A percentile compares a stretch with the other conserved stretches of the same genome.
phyloP scores from a whole-genome alignment of 2,888 invertebrate genomes.

The Copidosoma aretas region DNA sequence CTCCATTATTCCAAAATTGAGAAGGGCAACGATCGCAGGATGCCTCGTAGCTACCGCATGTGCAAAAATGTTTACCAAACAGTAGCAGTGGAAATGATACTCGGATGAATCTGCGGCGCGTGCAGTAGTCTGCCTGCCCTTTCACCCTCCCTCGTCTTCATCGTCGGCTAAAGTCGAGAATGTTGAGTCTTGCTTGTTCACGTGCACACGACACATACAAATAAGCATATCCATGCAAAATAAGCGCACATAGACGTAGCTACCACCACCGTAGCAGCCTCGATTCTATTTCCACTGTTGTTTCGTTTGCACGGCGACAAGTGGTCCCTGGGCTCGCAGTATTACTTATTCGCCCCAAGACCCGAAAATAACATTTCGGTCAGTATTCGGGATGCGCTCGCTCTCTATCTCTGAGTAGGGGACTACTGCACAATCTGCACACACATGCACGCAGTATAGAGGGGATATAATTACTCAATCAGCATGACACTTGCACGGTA shows the following conservation, averaged over 20 bases:
- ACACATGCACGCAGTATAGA: too few relatives aligned
- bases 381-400: too few relatives aligned
- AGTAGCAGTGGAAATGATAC: conserved; percentile 21
- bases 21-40: conserved; percentile 18
- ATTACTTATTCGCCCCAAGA: too few relatives aligned
- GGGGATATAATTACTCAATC: too few relatives aligned
- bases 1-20: background rate
- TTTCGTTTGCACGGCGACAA: too few relatives aligned
- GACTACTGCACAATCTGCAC: too few relatives aligned
- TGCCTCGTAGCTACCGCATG: background rate
- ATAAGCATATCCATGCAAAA: background rate
- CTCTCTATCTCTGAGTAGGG: too few relatives aligned
- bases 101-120: conserved; percentile 1
- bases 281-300: too few relatives aligned
- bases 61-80: conserved; percentile 33
- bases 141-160: background rate
- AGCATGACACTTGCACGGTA: too few relatives aligned
- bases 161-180: conserved; percentile 17
- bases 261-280: background rate
- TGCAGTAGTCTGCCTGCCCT: background rate
- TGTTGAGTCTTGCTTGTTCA: background rate
- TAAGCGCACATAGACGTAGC: background rate
- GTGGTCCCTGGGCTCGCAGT: too few relatives aligned
- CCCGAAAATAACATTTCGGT: too few relatives aligned
- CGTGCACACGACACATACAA: too few relatives aligned